Conservation (phyloP, 2,113 vertebrate species). For the Onychorhynchus coronatus region DNA sequence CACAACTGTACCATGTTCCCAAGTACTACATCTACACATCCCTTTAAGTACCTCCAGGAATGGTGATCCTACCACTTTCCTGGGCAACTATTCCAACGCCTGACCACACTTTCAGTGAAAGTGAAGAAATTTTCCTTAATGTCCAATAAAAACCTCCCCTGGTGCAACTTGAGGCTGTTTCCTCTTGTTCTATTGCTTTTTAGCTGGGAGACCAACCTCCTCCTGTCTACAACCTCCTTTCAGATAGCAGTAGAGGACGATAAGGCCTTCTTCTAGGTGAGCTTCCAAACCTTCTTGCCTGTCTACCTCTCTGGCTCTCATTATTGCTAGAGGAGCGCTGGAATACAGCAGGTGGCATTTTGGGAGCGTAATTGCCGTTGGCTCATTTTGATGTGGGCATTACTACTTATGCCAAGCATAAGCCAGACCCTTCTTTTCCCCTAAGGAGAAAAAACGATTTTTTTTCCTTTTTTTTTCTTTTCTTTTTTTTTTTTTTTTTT, state of each 20-base stretch:
- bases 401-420: too few relatives aligned
- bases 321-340: neutral
- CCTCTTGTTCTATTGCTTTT: neutral
- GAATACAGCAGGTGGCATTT: neutral
- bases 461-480: too few relatives aligned
- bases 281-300: neutral
- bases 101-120: rapidly evolving
- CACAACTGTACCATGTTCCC: neutral
- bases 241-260: neutral
- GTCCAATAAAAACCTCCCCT: neutral
- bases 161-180: neutral
- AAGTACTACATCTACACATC: too few relatives aligned
- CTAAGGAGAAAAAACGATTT: too few relatives aligned
- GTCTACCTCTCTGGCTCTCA: rapidly evolving
- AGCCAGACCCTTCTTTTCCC: neutral
- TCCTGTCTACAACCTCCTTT: neutral
- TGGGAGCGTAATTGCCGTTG: rapidly evolving
- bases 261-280: neutral
- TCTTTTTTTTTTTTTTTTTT: too few relatives aligned
- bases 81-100: neutral
- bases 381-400: neutral
- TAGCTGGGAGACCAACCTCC: neutral
- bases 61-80: neutral
- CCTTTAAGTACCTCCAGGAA: neutral
- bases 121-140: neutral